Conservation (phyloP, 2,888 invertebrate species). For the Eutolmus rufibarbis region DNA sequence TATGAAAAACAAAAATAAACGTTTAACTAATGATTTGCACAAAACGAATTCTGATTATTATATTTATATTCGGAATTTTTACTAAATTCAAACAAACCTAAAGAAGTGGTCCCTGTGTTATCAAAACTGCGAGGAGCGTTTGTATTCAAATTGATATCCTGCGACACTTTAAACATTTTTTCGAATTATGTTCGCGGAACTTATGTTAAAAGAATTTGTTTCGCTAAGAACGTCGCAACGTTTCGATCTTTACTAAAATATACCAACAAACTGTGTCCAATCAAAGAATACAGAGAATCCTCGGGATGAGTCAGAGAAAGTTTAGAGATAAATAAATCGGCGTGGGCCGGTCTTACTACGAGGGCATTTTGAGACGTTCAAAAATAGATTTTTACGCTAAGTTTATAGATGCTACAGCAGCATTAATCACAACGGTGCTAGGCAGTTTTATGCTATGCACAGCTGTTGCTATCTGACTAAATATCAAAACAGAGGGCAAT, state of each 20-base stretch:
- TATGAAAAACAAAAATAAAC: not conserved
- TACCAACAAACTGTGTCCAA: not conserved
- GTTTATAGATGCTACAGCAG: not conserved
- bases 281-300: not conserved
- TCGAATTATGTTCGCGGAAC: not conserved
- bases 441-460: not conserved
- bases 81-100: not conserved
- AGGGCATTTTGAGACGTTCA: not conserved
- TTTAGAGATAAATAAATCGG: conserved; percentile 10
- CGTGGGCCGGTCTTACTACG: conserved; percentile 10
- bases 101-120: not conserved
- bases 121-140: conserved; percentile 31
- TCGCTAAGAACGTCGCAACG: not conserved
- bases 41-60: too few relatives aligned
- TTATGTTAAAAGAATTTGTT: conserved; percentile 1
- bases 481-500: not conserved
- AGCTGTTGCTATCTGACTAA: not conserved
- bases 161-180: conserved; percentile 60
- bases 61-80: not conserved
- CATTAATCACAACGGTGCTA: not conserved
- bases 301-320: conserved; percentile 13
- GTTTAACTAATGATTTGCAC: not conserved
- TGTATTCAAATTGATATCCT: conserved; percentile 59
- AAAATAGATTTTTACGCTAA: conserved; percentile 12
- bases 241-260: not conserved